phyloP scores from a whole-genome alignment of 2,113 vertebrate species.

The Laticauda colubrina region DNA sequence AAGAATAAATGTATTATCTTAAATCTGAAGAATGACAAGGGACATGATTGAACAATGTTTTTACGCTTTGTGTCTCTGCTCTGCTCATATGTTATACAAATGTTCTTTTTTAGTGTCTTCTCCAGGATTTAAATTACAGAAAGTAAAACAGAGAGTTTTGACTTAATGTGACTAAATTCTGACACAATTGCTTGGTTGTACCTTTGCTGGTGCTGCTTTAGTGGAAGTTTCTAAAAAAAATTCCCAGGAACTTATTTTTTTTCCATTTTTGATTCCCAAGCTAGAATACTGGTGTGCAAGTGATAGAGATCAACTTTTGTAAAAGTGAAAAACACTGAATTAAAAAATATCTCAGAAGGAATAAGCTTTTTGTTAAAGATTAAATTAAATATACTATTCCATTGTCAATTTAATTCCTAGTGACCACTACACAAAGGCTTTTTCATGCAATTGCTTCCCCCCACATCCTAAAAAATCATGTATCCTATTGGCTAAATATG shows the following conservation, averaged over 20 bases:
- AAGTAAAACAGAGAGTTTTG: no score
- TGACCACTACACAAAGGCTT: neutral
- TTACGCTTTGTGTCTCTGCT: neutral
- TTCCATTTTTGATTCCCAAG: no score
- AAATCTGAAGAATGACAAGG: neutral
- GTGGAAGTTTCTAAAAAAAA: neutral
- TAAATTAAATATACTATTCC: neutral
- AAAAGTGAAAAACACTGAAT: neutral
- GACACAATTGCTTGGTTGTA: neutral
- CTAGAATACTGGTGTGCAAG: neutral
- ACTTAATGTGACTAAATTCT: neutral
- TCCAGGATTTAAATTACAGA: no score
- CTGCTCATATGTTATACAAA: neutral
- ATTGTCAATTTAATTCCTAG: neutral
- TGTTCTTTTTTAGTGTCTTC: neutral
- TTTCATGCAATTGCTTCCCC: neutral
- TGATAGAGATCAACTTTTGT: neutral
- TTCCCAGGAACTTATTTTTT: neutral
- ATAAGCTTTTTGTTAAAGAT: neutral
- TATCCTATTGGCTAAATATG: neutral
- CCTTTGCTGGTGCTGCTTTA: neutral
- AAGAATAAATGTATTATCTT: neutral
- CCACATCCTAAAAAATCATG: neutral
- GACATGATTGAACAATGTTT: neutral
- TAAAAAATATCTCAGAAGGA: neutral